Percentiles rank a stretch among this genome's conserved stretches.
These are phyloP conservation scores for Serilophus lunatus DNA, from an alignment of 2,113 vertebrate genomes.

Conservation along the genomic window DNA sequence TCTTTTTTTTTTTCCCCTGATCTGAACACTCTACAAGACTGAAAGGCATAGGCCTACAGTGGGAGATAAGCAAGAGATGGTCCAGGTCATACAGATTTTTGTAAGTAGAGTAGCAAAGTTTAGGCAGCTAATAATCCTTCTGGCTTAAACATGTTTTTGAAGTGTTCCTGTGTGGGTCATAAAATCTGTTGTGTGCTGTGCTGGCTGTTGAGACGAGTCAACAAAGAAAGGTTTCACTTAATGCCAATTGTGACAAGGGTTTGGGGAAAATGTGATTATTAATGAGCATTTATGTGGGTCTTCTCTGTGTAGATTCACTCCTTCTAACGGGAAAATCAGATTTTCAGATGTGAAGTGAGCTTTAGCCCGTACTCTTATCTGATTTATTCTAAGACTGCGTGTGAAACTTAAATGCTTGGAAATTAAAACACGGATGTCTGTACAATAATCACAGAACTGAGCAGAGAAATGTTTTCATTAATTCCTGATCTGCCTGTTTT, in stretches of 20 bases:
- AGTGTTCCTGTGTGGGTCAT: neutral
- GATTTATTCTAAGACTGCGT: neutral
- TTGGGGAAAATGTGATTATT: neutral
- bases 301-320: neutral
- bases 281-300: neutral
- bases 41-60: neutral
- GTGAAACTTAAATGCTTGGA: neutral
- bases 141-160: neutral
- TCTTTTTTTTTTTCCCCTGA: neutral
- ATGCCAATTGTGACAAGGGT: neutral
- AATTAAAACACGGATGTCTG: constrained; percentile 45
- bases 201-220: neutral
- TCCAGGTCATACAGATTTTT: neutral
- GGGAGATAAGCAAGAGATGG: neutral
- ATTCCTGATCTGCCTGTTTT: constrained; percentile 57
- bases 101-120: neutral
- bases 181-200: neutral
- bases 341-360: constrained; percentile 1
- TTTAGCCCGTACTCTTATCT: neutral
- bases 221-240: neutral
- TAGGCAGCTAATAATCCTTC: neutral
- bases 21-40: neutral
- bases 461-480: constrained; percentile 43
- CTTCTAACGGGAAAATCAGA: neutral
- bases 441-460: neutral